Conservation (phyloP, 2,888 invertebrate genomes). For the Ophioninae sp. region DNA sequence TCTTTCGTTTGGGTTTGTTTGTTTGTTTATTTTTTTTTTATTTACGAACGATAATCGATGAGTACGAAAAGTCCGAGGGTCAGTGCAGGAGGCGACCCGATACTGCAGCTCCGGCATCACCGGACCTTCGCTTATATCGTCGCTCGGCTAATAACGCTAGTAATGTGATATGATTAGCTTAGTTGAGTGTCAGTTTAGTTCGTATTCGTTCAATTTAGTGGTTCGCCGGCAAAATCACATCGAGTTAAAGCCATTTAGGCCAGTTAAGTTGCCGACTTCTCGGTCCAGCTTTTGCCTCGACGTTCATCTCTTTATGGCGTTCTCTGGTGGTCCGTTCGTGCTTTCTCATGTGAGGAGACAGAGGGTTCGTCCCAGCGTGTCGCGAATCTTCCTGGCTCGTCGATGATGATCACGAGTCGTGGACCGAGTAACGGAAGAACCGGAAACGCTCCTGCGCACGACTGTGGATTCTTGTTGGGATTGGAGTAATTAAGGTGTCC, state of each 20-base stretch:
- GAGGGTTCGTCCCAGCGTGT: constrained; percentile 39
- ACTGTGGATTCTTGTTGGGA: no score
- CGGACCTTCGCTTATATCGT: constrained; percentile 81
- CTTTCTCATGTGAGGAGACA: constrained; percentile 4
- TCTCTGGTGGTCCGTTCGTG: neutral
- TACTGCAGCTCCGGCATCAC: constrained; percentile 79
- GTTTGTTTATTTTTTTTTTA: constrained; percentile 23
- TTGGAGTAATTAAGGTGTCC: no score
- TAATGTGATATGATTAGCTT: constrained; percentile 81
- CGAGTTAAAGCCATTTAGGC: constrained; percentile 80
- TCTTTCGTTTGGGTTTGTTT: no score
- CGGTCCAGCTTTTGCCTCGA: constrained; percentile 57
- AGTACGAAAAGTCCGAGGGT: constrained; percentile 74
- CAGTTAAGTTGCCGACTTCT: constrained; percentile 78
- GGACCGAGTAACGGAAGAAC: constrained; percentile 15
- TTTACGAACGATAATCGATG: constrained; percentile 57
- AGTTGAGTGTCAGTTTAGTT: constrained; percentile 81
- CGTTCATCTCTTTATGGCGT: constrained; percentile 34
- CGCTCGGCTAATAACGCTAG: constrained; percentile 80
- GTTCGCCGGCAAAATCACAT: constrained; percentile 80
- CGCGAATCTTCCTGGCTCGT: constrained; percentile 47
- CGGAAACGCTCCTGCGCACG: constrained; percentile 28
- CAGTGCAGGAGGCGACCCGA: constrained; percentile 79
- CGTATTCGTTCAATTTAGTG: constrained; percentile 81
- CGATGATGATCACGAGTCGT: neutral